Base-by-base conservation (phyloP, 2,888 invertebrate species). In the Drosophila ezoana region DNA sequence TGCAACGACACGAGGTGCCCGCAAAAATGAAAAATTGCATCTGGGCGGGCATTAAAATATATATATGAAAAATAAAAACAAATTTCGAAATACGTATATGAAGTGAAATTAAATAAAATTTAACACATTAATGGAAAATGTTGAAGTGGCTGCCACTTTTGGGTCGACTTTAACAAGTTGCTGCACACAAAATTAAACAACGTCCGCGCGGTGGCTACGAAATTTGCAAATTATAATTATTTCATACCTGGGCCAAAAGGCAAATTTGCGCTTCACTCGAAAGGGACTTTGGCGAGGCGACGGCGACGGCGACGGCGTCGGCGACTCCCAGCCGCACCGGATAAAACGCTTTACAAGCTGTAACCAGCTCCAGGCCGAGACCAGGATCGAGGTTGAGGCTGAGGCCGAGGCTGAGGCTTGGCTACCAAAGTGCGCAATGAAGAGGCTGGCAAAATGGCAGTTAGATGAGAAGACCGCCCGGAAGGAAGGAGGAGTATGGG, bases 191-290 rank as follows among this genome's bases (percentile, higher is more conserved):
- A 83, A 83, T 81, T 81, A 81, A 81, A 77, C 84, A 81, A 56
- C 48, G 78, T 70, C 57, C 72, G 72, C 72, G 74, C 56, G 20
- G 35, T 53, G 57, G 67, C 60, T 32, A 53, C 53, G 67, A 70
- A 74, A 71, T 78, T 75, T 70, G 70, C 79, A 82, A 85, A 82
- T 85, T 82, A 79, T 82, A 82, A 82, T 82, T 82, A 82, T 81
- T 81, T 81, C 74, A 81, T 82, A 77, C 76, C 86, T 75, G 79
- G 72, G 62, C 72, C 69, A 79, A 81, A 82, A 71, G 73, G 82
- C 72, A 85, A 82, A 82, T 82, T 82, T 82, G 82, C 82, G 71
- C 65, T 77, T 82, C 79, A 82, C 86, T 82, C 81, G 64, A 83
- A 62, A 57, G 58, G 71, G 73, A 72, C 69, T 63, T 64, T 37